These are phyloP conservation scores for Hycleus phaleratus DNA, from an alignment of 1,140 invertebrate genomes.

Conservation along the genomic window DNA sequence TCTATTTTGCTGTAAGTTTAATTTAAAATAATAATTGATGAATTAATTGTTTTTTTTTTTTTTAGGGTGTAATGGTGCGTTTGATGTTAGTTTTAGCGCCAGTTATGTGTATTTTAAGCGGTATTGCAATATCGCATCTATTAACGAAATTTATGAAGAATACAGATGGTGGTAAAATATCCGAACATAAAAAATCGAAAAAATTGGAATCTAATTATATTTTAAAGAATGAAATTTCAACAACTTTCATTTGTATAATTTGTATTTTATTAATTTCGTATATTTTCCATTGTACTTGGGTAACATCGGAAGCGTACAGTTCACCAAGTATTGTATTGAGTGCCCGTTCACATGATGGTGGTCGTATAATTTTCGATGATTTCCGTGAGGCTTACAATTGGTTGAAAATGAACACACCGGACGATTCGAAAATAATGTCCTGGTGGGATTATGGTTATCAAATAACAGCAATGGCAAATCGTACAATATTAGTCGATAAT, in stretches of 20 bases:
- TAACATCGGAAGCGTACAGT: constrained; percentile 97
- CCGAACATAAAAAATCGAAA: constrained; percentile 59
- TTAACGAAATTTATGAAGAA: constrained; percentile 88
- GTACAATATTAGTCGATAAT: constrained; percentile 97
- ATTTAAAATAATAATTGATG: not conserved
- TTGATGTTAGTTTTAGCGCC: constrained; percentile 95
- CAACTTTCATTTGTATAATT: constrained; percentile 76
- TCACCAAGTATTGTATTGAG: constrained; percentile 95
- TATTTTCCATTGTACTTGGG: constrained; percentile 97
- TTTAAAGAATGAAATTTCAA: constrained; percentile 83
- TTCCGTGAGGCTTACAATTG: constrained; percentile 98
- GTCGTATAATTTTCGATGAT: constrained; percentile 93
- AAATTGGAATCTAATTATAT: constrained; percentile 76
- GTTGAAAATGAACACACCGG: constrained; percentile 94
- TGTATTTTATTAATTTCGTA: constrained; percentile 83
- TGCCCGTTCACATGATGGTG: constrained; percentile 88
- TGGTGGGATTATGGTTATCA: constrained; percentile 99
- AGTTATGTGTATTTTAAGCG: constrained; percentile 95
- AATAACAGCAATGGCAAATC: constrained; percentile 98
- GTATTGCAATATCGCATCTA: constrained; percentile 86
- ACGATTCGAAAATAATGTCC: constrained; percentile 94
- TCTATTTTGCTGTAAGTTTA: constrained; percentile 90
- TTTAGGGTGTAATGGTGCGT: constrained; percentile 94
- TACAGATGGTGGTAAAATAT: constrained; percentile 48
- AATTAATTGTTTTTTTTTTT: constrained; percentile 5